Evolutionary conservation across 2,888 invertebrate species (phyloP), one percentile per base, ranked within the genome.

Genomic region (Drosophila peninsularis): DNA sequence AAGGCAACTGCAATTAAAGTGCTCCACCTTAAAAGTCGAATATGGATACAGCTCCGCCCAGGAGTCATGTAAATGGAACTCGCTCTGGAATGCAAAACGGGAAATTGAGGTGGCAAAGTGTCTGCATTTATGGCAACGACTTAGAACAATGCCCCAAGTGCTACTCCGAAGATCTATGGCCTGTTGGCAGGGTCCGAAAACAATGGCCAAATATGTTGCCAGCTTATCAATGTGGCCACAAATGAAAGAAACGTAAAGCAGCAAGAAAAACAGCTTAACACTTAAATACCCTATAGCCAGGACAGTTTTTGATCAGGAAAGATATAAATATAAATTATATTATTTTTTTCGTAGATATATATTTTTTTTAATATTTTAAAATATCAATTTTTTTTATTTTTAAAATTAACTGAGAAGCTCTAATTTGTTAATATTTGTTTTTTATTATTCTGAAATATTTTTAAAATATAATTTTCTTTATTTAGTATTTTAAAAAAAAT

Each of bases 1-100:
- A 24, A 62, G 53, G 49, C 56, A 62, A 63, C 50, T 60, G 62
- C 75, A 77, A 79, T 75, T 78, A 61, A 76, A 78, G 41, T 62
- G 45, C 30, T 21, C 24, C 56, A 50, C 57, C 65, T 44, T 58
- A 41, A 49, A 62, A 56, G 27, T 37, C 30, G 17, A 56, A 49
- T 32, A n/a, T 42, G 13, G 30, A 49, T 37, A 44, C 17, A 14
- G 49, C 7, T 11, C 19, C 24, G 52, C 34, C 37, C 39, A 21
- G 37, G 17, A 57, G 45, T 17, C 64, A 60, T 27, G 24, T 37
- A 44, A 70, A 36, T 49, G 47, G 24, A 41, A 53, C 55, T 52
- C 21, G 3, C 10, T 55, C 30, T 56, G 45, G 42, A 49, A 53
- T 58, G 45, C 56, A 41, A 19, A 36, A 30, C 34, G 56, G 30